Conservation (phyloP, 1,140 invertebrate species). For the Polypedilum pembai region DNA sequence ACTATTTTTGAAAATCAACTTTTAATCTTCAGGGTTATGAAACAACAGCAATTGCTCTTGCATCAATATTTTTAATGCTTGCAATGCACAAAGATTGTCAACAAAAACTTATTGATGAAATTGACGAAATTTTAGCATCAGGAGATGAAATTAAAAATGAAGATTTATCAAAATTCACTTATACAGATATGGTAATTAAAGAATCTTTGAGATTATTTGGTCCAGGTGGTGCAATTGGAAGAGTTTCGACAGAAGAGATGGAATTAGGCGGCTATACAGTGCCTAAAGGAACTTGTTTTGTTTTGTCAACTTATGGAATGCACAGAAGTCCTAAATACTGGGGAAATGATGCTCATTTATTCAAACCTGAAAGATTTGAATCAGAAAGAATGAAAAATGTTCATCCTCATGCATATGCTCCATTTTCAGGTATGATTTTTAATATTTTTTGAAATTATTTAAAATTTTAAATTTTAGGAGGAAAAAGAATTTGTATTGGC, state of each 20-base stretch:
- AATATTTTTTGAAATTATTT: too few relatives aligned
- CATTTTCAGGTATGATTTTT: too few relatives aligned
- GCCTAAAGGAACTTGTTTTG: not conserved
- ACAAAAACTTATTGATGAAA: constrained; percentile 42
- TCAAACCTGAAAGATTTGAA: too few relatives aligned
- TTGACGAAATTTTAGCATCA: constrained; percentile 30
- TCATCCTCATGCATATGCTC: too few relatives aligned
- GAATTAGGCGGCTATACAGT: not conserved
- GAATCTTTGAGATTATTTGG: constrained; percentile 33
- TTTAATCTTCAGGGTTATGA: constrained; percentile 70
- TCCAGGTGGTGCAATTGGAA: constrained; percentile 29
- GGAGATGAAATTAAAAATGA: not conserved
- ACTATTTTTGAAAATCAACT: too few relatives aligned
- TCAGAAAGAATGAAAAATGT: too few relatives aligned
- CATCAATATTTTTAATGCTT: constrained; percentile 53
- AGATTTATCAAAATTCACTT: constrained; percentile 30
- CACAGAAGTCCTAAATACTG: not conserved
- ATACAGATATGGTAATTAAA: constrained; percentile 33
- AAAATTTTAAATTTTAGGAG: too few relatives aligned
- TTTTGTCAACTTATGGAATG: not conserved
- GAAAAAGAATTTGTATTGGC: too few relatives aligned
- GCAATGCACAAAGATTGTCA: constrained; percentile 55
- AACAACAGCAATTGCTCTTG: constrained; percentile 57
- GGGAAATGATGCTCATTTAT: too few relatives aligned
- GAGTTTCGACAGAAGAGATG: constrained; percentile 29